phyloP scores from a whole-genome alignment of 2,888 invertebrate genomes.

The Uropetala carovei region DNA sequence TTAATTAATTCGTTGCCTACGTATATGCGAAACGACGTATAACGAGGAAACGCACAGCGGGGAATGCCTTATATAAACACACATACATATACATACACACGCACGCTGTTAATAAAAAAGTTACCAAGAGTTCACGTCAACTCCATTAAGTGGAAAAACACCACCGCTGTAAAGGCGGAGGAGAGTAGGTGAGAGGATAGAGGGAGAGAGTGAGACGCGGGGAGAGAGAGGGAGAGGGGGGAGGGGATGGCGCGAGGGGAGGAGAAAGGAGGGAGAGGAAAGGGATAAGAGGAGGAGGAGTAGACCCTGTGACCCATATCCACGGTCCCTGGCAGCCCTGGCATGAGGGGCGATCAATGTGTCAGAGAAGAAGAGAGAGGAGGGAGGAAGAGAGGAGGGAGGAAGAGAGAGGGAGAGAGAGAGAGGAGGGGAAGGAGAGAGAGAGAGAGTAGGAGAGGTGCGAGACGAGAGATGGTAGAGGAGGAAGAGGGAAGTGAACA shows the following conservation, averaged over 20 bases:
- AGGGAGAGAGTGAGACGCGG: not conserved
- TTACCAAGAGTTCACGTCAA: not conserved
- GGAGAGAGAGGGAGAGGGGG: not conserved
- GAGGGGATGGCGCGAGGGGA: not conserved
- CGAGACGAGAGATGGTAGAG: no score
- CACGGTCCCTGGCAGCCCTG: slow-evolving; percentile 45
- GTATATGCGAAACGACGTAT: no score
- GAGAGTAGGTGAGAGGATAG: not conserved
- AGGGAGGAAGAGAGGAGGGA: slow-evolving; percentile 35
- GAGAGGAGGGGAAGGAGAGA: not conserved
- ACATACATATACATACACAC: no score
- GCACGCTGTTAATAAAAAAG: no score
- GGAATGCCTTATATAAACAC: no score
- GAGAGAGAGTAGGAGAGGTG: slow-evolving; percentile 29
- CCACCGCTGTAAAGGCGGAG: not conserved
- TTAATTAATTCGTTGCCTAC: no score
- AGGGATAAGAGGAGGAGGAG: not conserved
- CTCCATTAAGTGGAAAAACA: slow-evolving; percentile 13
- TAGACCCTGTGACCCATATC: slow-evolving; percentile 62
- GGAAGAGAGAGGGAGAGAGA: slow-evolving; percentile 46
- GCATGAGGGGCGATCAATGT: slow-evolving; percentile 65
- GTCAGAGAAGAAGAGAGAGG: slow-evolving; percentile 65
- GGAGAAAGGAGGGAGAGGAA: not conserved
- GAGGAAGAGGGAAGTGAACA: not conserved
- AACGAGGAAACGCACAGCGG: no score